phyloP scores from a whole-genome alignment of 1,140 invertebrate species.

The Pseudomyrmex cubaensis region DNA sequence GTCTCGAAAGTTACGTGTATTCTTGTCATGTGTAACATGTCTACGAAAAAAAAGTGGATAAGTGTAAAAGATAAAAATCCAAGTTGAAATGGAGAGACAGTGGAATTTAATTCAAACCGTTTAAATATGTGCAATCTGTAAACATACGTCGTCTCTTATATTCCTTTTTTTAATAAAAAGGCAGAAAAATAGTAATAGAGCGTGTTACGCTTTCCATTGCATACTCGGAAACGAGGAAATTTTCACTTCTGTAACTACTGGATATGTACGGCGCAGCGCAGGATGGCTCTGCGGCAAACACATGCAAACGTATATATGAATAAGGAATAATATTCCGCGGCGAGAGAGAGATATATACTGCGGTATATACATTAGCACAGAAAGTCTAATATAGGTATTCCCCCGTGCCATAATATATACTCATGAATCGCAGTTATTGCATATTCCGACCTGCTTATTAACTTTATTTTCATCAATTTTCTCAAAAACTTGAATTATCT shows the following conservation, averaged over 20 bases:
- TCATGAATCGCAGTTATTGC: slow-evolving; percentile 43
- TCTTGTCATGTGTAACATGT: background rate
- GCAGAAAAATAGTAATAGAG: slow-evolving; percentile 28
- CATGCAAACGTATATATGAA: slow-evolving; percentile 13
- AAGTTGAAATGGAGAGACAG: slow-evolving; percentile 8
- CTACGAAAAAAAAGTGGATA: background rate
- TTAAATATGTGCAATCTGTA: slow-evolving; percentile 57
- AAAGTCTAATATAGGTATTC: slow-evolving; percentile 41
- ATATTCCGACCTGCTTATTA: slow-evolving; percentile 51
- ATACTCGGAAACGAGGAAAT: slow-evolving; percentile 31
- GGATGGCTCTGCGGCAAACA: slow-evolving; percentile 44
- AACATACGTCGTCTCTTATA: slow-evolving; percentile 20
- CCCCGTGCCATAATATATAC: slow-evolving; percentile 29
- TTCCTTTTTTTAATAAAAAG: slow-evolving; percentile 1
- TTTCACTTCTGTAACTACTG: slow-evolving; percentile 55
- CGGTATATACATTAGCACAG: slow-evolving; percentile 33
- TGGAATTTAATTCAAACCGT: slow-evolving; percentile 40
- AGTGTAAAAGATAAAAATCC: slow-evolving; percentile 31
- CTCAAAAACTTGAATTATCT: slow-evolving; percentile 4
- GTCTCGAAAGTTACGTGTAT: background rate
- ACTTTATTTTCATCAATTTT: slow-evolving; percentile 26
- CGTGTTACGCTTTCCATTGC: slow-evolving; percentile 22
- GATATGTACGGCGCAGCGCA: slow-evolving; percentile 17
- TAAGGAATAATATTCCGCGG: slow-evolving; percentile 35
- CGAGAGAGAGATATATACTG: background rate